These are phyloP conservation scores for Pyrgus malvae DNA, from an alignment of 2,888 invertebrate genomes.

Conservation along the genomic window DNA sequence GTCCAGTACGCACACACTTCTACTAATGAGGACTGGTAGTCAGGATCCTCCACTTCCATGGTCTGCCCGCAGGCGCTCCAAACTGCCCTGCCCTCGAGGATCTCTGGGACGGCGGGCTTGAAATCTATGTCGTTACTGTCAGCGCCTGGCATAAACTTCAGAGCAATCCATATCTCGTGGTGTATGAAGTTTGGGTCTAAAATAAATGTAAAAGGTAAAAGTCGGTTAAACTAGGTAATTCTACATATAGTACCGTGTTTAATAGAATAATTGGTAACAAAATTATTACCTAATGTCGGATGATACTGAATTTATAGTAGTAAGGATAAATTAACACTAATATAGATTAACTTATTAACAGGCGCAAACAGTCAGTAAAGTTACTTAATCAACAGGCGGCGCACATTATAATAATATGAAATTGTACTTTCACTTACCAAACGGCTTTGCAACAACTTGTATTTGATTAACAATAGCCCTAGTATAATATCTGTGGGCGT, in stretches of 20 bases:
- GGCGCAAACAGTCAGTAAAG: too few species aligned
- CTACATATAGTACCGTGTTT: too few species aligned
- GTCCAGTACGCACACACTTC: conserved; percentile 75
- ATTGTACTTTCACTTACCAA: conserved; percentile 46
- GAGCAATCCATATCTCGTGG: conserved; percentile 71
- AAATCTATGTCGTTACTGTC: conserved; percentile 67
- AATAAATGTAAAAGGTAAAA: conserved; percentile 31
- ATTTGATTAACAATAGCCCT: conserved; percentile 76
- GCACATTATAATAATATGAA: neutral
- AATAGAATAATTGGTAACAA: too few species aligned
- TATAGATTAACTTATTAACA: too few species aligned
- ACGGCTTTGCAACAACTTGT: conserved; percentile 66
- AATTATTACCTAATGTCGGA: too few species aligned
- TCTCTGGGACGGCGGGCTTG: conserved; percentile 58
- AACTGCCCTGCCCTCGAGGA: conserved; percentile 57
- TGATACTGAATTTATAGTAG: too few species aligned
- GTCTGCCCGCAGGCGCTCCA: conserved; percentile 71
- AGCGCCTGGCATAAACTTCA: conserved; percentile 65
- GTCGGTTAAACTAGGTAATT: too few species aligned
- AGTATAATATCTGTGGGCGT: conserved; percentile 73
- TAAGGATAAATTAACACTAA: too few species aligned
- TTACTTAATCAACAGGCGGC: too few species aligned
- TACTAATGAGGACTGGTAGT: conserved; percentile 59
- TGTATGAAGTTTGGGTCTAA: conserved; percentile 70
- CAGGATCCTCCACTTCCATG: conserved; percentile 59